Percentiles rank a stretch among this genome's conserved stretches.
These are phyloP conservation scores for Drosophila flavopinicola DNA, from an alignment of 2,888 invertebrate genomes.

Conservation along the genomic window DNA sequence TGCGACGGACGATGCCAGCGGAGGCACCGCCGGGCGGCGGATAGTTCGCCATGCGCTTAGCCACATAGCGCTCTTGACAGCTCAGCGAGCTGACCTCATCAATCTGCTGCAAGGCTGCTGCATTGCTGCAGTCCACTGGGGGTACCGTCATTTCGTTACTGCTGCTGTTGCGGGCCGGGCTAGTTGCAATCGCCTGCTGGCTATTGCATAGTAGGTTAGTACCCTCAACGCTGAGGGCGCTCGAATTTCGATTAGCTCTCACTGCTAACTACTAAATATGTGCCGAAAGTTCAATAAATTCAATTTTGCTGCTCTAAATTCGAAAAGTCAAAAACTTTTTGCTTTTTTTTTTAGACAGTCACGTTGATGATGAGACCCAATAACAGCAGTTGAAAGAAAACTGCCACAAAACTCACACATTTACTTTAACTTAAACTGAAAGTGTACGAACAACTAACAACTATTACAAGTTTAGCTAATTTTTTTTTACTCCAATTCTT, in stretches of 20 bases:
- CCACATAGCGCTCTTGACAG: constrained; percentile 28
- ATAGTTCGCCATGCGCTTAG: constrained; percentile 33
- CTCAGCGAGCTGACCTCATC: neutral
- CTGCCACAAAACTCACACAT: too few species aligned
- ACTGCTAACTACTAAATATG: constrained; percentile 34
- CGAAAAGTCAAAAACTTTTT: constrained; percentile 17
- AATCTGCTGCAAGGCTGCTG: neutral
- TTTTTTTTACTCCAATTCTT: too few species aligned
- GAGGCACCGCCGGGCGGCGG: constrained; percentile 38
- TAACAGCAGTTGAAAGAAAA: too few species aligned
- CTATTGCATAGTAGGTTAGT: constrained; percentile 29
- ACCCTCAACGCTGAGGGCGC: constrained; percentile 19
- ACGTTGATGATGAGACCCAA: too few species aligned
- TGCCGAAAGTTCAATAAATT: constrained; percentile 29
- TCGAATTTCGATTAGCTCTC: constrained; percentile 11
- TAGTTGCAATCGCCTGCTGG: constrained; percentile 9
- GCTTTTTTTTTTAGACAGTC: too few species aligned
- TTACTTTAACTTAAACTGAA: too few species aligned
- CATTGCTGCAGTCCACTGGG: neutral
- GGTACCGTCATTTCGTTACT: neutral
- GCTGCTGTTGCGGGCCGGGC: neutral
- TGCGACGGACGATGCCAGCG: neutral
- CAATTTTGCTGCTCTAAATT: constrained; percentile 32
- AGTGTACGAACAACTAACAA: too few species aligned
- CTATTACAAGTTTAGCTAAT: too few species aligned